Percentiles rank a stretch among this genome's conserved stretches.
phyloP scores from a whole-genome alignment of 2,113 vertebrate species.

The Damaliscus lunatus region DNA sequence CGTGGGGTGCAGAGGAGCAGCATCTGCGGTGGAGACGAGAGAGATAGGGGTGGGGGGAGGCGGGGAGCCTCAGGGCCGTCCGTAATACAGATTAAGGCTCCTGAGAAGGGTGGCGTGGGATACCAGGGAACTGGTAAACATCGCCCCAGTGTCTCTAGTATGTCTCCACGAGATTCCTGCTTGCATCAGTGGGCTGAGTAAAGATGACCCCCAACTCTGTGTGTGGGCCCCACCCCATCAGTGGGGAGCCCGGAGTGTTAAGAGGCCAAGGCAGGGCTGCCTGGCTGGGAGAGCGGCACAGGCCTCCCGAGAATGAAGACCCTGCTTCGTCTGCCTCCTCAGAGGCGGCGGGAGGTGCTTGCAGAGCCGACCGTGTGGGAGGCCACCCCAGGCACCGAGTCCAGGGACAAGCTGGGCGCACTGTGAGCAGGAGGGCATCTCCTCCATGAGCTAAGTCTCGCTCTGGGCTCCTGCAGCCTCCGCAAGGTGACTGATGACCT shows the following conservation, averaged over 20 bases:
- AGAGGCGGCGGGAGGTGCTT: too few relatives aligned
- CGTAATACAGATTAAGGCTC: background rate
- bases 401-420: rapidly evolving
- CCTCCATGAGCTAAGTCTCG: background rate
- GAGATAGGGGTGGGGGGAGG: background rate
- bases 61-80: rapidly evolving
- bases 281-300: background rate
- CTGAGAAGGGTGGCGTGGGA: background rate
- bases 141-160: background rate
- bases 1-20: background rate
- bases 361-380: rapidly evolving
- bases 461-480: background rate
- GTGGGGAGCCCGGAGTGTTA: background rate
- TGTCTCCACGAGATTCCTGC: background rate
- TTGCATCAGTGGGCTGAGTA: background rate
- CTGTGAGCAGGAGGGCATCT: background rate
- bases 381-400: background rate
- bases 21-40: background rate
- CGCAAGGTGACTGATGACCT: background rate
- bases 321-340: background rate
- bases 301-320: background rate
- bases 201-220: background rate
- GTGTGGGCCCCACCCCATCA: too few relatives aligned
- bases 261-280: background rate
- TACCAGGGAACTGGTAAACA: background rate